A percentile compares a stretch with the other conserved stretches of the same genome.
phyloP scores from a whole-genome alignment of 2,113 vertebrate species.

The Ameiurus melas region DNA sequence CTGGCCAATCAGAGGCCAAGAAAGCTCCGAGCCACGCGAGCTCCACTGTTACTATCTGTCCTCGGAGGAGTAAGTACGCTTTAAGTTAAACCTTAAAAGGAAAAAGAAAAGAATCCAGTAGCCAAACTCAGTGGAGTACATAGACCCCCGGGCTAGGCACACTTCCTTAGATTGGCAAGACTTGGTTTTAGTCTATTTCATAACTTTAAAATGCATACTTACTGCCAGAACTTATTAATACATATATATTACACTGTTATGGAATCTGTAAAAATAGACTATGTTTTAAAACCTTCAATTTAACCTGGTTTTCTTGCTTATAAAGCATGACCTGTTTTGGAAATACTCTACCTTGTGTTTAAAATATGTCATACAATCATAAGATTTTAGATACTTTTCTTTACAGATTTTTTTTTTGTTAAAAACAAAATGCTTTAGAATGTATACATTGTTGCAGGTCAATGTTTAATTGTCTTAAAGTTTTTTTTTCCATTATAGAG shows the following conservation, averaged over 20 bases:
- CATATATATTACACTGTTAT: neutral
- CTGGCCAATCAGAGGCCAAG: slow-evolving; percentile 75
- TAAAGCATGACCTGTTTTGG: neutral
- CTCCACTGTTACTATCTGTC: slow-evolving; percentile 59
- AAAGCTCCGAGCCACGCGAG: slow-evolving; percentile 68
- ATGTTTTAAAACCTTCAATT: neutral
- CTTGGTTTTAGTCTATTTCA: slow-evolving; percentile 38
- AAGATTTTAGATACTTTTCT: neutral
- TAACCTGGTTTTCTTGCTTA: neutral
- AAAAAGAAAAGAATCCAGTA: slow-evolving; percentile 60
- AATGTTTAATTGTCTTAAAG: neutral
- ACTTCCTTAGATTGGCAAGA: slow-evolving; percentile 56
- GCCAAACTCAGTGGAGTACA: slow-evolving; percentile 63
- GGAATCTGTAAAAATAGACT: neutral
- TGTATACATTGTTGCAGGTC: neutral
- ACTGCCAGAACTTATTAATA: neutral
- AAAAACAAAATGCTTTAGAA: neutral
- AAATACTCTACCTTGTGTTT: neutral
- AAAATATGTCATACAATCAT: neutral
- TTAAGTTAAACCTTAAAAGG: slow-evolving; percentile 64
- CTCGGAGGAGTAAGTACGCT: slow-evolving; percentile 60
- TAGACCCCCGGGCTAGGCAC: slow-evolving; percentile 67
- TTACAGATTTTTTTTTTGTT: neutral
- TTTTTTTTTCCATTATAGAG: neutral
- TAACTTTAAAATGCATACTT: neutral